Evolutionary conservation across 2,113 vertebrate species (phyloP).

Genomic region (Chrysochloris asiatica): DNA sequence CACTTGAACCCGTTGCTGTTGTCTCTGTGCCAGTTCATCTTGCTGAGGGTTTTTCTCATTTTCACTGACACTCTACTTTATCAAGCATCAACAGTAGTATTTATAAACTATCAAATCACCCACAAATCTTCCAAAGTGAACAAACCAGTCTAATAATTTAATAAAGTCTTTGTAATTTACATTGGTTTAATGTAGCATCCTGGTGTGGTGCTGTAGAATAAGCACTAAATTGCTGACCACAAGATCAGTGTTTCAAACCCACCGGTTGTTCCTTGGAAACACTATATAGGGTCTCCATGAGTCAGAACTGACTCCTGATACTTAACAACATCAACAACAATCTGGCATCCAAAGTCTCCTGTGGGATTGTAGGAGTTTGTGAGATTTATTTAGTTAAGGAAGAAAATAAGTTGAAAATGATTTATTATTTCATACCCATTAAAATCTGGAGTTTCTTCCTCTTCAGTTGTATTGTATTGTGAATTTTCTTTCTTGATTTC

Average conservation of each 20-base stretch:
- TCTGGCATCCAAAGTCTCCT: too few relatives aligned
- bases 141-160: constrained; percentile 13
- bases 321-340: too few relatives aligned
- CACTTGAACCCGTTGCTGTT: too few relatives aligned
- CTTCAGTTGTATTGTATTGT: not conserved
- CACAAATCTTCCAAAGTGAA: constrained; percentile 17
- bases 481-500: constrained; percentile 43
- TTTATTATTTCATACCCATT: not conserved
- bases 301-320: too few relatives aligned
- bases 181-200: not conserved
- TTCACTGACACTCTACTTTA: too few relatives aligned
- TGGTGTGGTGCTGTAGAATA: not conserved
- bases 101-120: constrained; percentile 36
- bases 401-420: not conserved
- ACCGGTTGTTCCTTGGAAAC: too few relatives aligned
- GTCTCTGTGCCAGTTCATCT: too few relatives aligned
- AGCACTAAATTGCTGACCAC: too few relatives aligned
- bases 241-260: too few relatives aligned
- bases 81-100: too few relatives aligned
- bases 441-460: constrained; percentile 23
- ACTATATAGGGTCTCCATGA: too few relatives aligned
- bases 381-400: constrained; percentile 30
- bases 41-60: too few relatives aligned
- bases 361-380: not conserved
- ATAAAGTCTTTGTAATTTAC: constrained; percentile 21